Evolutionary conservation across 2,888 invertebrate species (phyloP), one percentile per base, ranked within the genome.

Genomic region (Eurois occulta): DNA sequence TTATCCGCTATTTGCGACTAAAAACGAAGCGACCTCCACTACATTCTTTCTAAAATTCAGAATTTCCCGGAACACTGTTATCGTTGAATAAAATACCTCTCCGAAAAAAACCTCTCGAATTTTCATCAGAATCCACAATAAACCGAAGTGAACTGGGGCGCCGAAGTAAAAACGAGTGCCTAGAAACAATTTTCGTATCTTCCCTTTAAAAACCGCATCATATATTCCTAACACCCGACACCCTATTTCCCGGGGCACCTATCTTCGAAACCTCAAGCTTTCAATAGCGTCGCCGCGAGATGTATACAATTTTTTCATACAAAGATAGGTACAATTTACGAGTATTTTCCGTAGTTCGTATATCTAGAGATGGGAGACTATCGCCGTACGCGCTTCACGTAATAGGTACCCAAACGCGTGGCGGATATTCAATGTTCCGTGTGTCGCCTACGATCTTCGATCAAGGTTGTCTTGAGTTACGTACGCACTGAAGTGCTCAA

Each of bases 351-450:
- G 90, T 87, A 84, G 86, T 90, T 88, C 87, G 90, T 90, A 89
- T 90, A 90, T 91, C 90, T 91, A 79, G 81, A 83, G 85, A 88
- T 87, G 85, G 82, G 35, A 75, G 80, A 81, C 82, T 85, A 85
- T 88, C 81, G 72, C 3, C 69, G 74, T 83, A 86, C 84, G 88
- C 87, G 86, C 90, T 90, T 83, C 84, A 86, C 85, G 91, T 90
- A 90, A 90, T 91, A 91, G 87, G 85, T 86, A 80, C 86, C 86
- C 72, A 75, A 87, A 88, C 83, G 86, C 86, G 86, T 73, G 65
- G 82, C 85, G 90, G 88, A 89, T 91, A 93, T 93, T 92, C 91
- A 91, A 92, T 92, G 91, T 90, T 80, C 88, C 89, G 85, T 83
- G 87, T 86, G 84, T 85, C 85, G 80, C 81, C 81, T 74, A 72